Conservation (phyloP, 2,113 vertebrate genomes). For the Paramormyrops kingsleyae region DNA sequence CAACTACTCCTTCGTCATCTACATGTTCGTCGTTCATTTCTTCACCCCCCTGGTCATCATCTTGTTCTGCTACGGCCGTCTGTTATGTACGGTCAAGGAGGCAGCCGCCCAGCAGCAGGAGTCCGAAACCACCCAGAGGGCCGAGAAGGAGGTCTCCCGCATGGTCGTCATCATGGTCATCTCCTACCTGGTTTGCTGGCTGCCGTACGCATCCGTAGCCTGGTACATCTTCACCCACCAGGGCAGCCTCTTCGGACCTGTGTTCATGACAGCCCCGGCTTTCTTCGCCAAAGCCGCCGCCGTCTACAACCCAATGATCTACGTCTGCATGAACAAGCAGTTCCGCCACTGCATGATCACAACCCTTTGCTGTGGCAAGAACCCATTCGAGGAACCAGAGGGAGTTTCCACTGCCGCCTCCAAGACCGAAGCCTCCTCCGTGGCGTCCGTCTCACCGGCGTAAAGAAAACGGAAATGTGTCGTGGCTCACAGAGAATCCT, state of each 20-base stretch:
- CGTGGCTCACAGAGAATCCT: background rate
- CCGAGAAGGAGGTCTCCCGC: constrained; percentile 90
- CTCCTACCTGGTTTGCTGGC: constrained; percentile 79
- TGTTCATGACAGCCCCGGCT: constrained; percentile 87
- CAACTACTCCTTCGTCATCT: constrained; percentile 90
- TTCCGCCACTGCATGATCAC: constrained; percentile 98
- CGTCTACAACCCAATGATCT: constrained; percentile 93
- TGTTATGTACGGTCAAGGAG: constrained; percentile 92
- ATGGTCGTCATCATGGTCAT: constrained; percentile 94
- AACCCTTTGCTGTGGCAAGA: constrained; percentile 94
- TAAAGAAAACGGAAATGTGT: constrained; percentile 37
- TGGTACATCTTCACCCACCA: constrained; percentile 88
- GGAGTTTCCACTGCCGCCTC: constrained; percentile 68
- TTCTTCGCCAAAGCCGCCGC: constrained; percentile 90
- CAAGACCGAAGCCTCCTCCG: constrained; percentile 88
- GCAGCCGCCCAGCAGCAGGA: constrained; percentile 94
- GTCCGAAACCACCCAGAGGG: constrained; percentile 94
- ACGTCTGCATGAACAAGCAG: constrained; percentile 96
- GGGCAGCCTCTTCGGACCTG: constrained; percentile 78
- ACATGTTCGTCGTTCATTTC: constrained; percentile 93
- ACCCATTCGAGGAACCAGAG: constrained; percentile 81
- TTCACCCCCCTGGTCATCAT: constrained; percentile 57
- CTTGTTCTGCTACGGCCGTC: constrained; percentile 91
- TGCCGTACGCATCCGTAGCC: constrained; percentile 77
- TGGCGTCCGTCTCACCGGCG: constrained; percentile 70